These are phyloP conservation scores for Tipula lateralis DNA, from an alignment of 2,888 invertebrate species.

Conservation along the genomic window DNA sequence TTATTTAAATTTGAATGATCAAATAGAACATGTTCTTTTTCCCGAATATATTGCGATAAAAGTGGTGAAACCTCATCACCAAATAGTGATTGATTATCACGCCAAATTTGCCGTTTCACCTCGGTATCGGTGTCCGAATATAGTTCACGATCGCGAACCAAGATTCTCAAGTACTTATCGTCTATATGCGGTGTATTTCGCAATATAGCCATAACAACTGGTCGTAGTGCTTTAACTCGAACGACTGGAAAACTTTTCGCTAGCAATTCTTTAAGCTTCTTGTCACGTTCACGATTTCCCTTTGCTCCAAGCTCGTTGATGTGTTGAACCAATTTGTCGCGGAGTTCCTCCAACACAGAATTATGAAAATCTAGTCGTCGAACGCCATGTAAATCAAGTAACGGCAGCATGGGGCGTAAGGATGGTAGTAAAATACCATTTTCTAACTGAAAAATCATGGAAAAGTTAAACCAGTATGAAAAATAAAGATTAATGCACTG, in stretches of 20 bases:
- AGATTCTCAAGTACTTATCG: slow-evolving; percentile 73
- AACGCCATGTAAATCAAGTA: slow-evolving; percentile 91
- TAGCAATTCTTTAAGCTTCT: slow-evolving; percentile 82
- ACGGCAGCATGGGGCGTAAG: slow-evolving; percentile 86
- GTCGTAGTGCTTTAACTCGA: slow-evolving; percentile 81
- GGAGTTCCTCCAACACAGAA: slow-evolving; percentile 76
- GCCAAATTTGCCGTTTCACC: slow-evolving; percentile 97
- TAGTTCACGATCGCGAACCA: slow-evolving; percentile 79
- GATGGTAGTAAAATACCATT: slow-evolving; percentile 91
- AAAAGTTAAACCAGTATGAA: slow-evolving; percentile 28
- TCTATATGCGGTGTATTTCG: slow-evolving; percentile 91
- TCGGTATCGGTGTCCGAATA: slow-evolving; percentile 93
- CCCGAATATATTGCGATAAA: slow-evolving; percentile 86
- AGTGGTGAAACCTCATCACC: slow-evolving; percentile 96
- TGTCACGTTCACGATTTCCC: slow-evolving; percentile 68
- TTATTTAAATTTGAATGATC: slow-evolving; percentile 79
- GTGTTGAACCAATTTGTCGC: slow-evolving; percentile 69
- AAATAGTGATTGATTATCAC: slow-evolving; percentile 92
- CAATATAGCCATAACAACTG: slow-evolving; percentile 91
- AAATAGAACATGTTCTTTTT: slow-evolving; percentile 88
- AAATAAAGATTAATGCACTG: too few species aligned
- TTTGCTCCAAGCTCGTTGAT: slow-evolving; percentile 78
- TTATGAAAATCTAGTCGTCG: slow-evolving; percentile 90
- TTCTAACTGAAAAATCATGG: slow-evolving; percentile 58
- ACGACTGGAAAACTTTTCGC: slow-evolving; percentile 92